phyloP scores from a whole-genome alignment of 2,888 invertebrate species.

The Gibbula magus region DNA sequence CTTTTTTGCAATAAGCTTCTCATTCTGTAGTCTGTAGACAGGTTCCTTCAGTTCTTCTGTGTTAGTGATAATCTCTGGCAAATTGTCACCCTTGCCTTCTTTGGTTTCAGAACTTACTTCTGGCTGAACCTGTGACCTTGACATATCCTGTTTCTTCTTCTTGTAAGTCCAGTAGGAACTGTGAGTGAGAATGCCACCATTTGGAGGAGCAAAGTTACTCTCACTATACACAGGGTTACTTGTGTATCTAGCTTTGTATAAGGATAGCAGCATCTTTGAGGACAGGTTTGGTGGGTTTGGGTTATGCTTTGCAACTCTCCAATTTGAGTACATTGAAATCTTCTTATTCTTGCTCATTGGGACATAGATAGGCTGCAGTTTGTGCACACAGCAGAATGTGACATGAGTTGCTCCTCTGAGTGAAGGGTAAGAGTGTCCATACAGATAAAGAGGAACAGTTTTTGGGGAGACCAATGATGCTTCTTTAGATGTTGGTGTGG shows the following conservation, averaged over 20 bases:
- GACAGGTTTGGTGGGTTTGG: slow-evolving; percentile 81
- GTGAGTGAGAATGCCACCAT: slow-evolving; percentile 74
- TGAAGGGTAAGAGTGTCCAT: slow-evolving; percentile 65
- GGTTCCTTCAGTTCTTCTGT: slow-evolving; percentile 19
- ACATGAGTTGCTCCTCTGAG: slow-evolving; percentile 62
- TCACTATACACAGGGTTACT: slow-evolving; percentile 58
- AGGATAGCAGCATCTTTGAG: slow-evolving; percentile 74
- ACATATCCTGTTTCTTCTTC: slow-evolving; percentile 46
- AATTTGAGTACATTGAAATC: slow-evolving; percentile 97
- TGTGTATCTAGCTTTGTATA: slow-evolving; percentile 61
- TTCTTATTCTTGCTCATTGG: slow-evolving; percentile 81
- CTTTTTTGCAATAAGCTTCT: background rate
- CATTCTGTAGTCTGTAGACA: slow-evolving; percentile 4
- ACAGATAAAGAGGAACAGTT: slow-evolving; percentile 35
- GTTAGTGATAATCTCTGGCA: slow-evolving; percentile 20
- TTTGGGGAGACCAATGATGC: background rate
- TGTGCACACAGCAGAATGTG: slow-evolving; percentile 93
- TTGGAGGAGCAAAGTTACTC: slow-evolving; percentile 45
- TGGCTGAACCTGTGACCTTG: background rate
- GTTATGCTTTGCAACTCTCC: slow-evolving; percentile 76
- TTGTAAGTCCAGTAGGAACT: slow-evolving; percentile 75
- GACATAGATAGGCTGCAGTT: slow-evolving; percentile 95
- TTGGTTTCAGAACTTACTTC: background rate
- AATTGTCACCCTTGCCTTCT: slow-evolving; percentile 18
- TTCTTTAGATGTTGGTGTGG: slow-evolving; percentile 18